Evolutionary conservation across 2,888 invertebrate genomes (phyloP).

Genomic region (Drosophila atripex): DNA sequence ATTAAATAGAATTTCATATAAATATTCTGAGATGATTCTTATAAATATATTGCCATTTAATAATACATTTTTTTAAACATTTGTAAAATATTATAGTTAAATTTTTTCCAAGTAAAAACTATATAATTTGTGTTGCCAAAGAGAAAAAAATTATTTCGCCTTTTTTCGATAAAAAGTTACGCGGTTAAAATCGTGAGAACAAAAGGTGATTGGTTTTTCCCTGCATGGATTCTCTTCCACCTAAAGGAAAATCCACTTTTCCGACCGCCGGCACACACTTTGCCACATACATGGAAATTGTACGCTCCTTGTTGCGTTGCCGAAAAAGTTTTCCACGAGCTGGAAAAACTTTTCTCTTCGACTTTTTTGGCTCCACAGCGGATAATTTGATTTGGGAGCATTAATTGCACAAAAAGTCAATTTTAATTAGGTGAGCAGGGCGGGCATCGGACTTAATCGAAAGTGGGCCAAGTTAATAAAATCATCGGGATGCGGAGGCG

Average conservation of each 20-base stretch:
- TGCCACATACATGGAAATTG: background rate
- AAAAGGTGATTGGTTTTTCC: background rate
- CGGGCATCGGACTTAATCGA: slow-evolving; percentile 58
- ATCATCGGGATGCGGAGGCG: slow-evolving; percentile 49
- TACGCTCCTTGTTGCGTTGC: slow-evolving; percentile 24
- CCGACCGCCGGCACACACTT: background rate
- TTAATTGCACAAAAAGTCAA: slow-evolving; percentile 77
- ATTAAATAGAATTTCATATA: too few relatives aligned
- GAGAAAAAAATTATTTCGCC: background rate
- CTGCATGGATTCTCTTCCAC: background rate
- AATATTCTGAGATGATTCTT: too few relatives aligned
- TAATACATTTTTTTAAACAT: too few relatives aligned
- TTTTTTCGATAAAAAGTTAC: background rate
- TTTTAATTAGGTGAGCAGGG: slow-evolving; percentile 67
- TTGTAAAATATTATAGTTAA: too few relatives aligned
- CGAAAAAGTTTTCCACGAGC: slow-evolving; percentile 30
- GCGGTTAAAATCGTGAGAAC: background rate
- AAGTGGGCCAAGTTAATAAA: slow-evolving; percentile 70
- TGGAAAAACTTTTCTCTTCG: slow-evolving; percentile 18
- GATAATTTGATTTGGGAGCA: slow-evolving; percentile 75
- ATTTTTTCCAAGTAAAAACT: background rate
- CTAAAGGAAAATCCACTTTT: background rate
- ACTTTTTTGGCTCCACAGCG: slow-evolving; percentile 20
- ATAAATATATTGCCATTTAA: too few relatives aligned
- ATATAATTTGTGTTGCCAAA: background rate